Percentiles rank a stretch among this genome's conserved stretches.
These are phyloP conservation scores for Drosophila hamatofila DNA, from an alignment of 2,888 invertebrate genomes.

Conservation along the genomic window DNA sequence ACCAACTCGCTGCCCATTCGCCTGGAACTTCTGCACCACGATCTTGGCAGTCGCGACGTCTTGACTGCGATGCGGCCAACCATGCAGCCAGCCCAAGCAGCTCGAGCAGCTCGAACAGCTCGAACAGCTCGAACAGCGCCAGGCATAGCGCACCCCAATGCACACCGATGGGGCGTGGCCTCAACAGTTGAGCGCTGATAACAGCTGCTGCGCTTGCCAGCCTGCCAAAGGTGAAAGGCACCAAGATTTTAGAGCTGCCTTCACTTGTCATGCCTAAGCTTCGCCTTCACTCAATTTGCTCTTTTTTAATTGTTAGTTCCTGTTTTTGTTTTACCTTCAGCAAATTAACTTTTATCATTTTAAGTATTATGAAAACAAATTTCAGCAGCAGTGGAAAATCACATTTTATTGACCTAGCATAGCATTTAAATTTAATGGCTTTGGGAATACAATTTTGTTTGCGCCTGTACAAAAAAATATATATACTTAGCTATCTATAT, in stretches of 20 bases:
- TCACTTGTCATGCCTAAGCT: not conserved
- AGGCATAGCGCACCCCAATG: conserved; percentile 45
- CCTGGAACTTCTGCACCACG: conserved; percentile 51
- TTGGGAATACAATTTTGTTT: too few relatives aligned
- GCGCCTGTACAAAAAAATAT: too few relatives aligned
- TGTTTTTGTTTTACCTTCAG: too few relatives aligned
- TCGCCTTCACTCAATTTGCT: not conserved
- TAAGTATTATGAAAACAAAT: too few relatives aligned
- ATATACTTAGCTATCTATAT: too few relatives aligned
- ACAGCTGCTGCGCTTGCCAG: conserved; percentile 33
- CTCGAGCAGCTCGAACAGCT: too few relatives aligned
- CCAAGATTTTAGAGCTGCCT: conserved; percentile 1
- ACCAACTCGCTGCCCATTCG: conserved; percentile 68
- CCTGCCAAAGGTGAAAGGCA: not conserved
- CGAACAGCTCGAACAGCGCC: not conserved
- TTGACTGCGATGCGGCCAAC: conserved; percentile 30
- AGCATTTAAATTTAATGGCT: too few relatives aligned
- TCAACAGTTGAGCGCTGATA: conserved; percentile 6
- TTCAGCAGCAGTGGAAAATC: too few relatives aligned
- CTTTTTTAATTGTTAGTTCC: too few relatives aligned
- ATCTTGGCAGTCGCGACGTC: conserved; percentile 38
- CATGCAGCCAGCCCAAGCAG: conserved; percentile 26
- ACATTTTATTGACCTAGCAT: too few relatives aligned
- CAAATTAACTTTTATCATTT: too few relatives aligned
- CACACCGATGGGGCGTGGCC: conserved; percentile 35